Percentiles rank a stretch among this genome's conserved stretches.
Evolutionary conservation across 2,113 vertebrate species (phyloP).

Genomic region (Gallinago undulata): DNA sequence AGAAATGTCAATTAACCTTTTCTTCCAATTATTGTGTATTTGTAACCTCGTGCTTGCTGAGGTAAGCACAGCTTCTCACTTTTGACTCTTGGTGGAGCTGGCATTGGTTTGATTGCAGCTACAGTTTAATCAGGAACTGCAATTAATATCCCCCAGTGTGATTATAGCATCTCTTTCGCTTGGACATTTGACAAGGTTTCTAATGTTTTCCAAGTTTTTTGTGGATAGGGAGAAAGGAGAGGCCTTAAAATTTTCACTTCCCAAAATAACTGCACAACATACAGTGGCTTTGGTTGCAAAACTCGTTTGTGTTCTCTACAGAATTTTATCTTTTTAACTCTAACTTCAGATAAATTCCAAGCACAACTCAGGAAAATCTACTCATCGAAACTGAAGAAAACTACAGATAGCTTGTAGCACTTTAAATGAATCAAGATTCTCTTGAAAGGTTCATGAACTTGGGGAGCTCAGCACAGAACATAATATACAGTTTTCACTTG

Average conservation of each 20-base stretch:
- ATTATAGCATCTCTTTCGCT: not conserved
- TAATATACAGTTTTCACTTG: not conserved
- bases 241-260: not conserved
- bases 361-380: not conserved
- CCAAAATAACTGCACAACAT: not conserved
- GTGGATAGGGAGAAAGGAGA: not conserved
- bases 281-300: not conserved
- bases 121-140: not conserved
- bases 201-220: not conserved
- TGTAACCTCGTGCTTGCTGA: not conserved
- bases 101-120: not conserved
- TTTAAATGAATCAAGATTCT: not conserved
- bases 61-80: not conserved
- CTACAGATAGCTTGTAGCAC: not conserved
- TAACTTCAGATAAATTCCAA: not conserved
- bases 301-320: not conserved
- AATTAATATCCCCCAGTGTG: not conserved
- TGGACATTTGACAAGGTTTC: not conserved
- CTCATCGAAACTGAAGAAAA: not conserved
- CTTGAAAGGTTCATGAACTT: not conserved
- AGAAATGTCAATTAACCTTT: conserved; percentile 1
- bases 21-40: not conserved
- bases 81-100: not conserved
- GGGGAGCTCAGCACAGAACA: not conserved
- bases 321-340: not conserved